phyloP scores from a whole-genome alignment of 2,113 vertebrate species.

The Ceyx melanurus region DNA sequence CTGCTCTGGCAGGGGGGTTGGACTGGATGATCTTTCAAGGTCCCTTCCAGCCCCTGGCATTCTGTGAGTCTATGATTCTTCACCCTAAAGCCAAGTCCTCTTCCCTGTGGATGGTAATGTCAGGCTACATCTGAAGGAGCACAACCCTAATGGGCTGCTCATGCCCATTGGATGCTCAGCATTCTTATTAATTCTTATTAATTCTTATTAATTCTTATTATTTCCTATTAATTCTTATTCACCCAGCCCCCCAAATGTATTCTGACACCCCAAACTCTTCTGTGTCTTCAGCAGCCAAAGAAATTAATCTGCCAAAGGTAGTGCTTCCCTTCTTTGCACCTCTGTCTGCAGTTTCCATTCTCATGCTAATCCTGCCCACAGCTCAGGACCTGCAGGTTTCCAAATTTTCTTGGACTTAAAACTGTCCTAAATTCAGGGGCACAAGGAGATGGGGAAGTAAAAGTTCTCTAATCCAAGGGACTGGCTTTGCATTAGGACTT shows the following conservation, averaged over 20 bases:
- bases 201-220: not conserved
- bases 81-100: not conserved
- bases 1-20: too few relatives aligned
- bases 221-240: not conserved
- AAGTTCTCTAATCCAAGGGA: not conserved
- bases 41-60: too few relatives aligned
- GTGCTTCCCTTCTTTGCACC: not conserved
- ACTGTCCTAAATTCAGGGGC: not conserved
- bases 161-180: fast-evolving
- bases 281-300: fast-evolving
- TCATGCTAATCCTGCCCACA: not conserved
- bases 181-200: too few relatives aligned
- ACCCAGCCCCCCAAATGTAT: not conserved
- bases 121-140: not conserved
- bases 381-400: not conserved
- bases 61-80: too few relatives aligned
- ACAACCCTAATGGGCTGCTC: fast-evolving
- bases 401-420: not conserved
- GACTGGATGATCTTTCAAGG: too few relatives aligned
- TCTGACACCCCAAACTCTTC: not conserved
- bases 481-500: not conserved
- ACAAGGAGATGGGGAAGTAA: not conserved
- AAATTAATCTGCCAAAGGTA: not conserved
- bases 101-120: not conserved
- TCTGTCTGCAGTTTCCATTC: not conserved